Base-by-base conservation (phyloP, 2,888 invertebrate species). In the Serripes groenlandicus region DNA sequence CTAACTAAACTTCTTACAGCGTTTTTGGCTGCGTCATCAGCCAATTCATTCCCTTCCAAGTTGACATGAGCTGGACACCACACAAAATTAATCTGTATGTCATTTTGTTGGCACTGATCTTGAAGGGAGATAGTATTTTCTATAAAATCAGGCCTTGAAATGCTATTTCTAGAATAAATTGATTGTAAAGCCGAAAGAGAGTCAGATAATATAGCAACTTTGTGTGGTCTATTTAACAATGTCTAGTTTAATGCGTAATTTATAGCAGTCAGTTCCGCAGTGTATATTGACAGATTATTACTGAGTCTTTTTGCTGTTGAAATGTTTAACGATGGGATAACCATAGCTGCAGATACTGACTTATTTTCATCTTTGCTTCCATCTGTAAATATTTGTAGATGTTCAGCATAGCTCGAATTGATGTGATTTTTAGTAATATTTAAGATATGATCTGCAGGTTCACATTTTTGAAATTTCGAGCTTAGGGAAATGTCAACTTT, bases 51-150 rank as follows among this genome's bases (percentile, higher is more conserved):
- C 23, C 72, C 58, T 23, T 21, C 3, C 1, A 72, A 26, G 28
- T 42, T 60, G 21, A 72, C 42, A 72, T 72, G 58, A 3, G 72
- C 72, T 60, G 72, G 72, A 56, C 72, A 72, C 72, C 60, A 72
- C 35, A 32, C 72, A 11, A 72, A 9, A 4, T 21, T 60, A 42
- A 60, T 42, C 28, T 35, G 5, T 60, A 35, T n/a, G 7, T 28
- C 23, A 58, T 26, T 26, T 9, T n/a, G 34, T 11, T 56, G 26
- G 21, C 58, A 60, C n/a, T 35, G 21, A 42, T 72, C n/a, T 37
- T 72, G 26, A 35, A 37, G 5, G 21, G 18, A 23, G 5, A 56
- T 2, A 56, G 56, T 71, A 28, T 72, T 28, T 26, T 34, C 34
- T 21, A 60, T 23, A 5, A 72, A 7, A 26, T 72, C 58, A 34